Evolutionary conservation across 1,140 invertebrate genomes (phyloP), one percentile per base, ranked within the genome.

Genomic region (Drosophila tristis): DNA sequence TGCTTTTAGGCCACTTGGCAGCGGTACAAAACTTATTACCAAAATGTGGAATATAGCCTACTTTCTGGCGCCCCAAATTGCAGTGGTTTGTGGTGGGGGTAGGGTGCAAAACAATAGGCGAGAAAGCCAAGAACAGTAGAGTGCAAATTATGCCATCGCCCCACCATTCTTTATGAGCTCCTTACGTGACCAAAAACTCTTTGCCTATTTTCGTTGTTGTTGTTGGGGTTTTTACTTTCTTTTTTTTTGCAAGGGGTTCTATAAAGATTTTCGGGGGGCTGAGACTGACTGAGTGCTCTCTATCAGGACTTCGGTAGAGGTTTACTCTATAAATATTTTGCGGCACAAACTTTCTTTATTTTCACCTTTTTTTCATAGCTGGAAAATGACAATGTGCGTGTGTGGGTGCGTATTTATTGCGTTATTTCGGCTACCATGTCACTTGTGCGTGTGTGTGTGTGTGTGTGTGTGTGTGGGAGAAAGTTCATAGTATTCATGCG

Each of bases 101-200:
- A 50, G 29, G 58, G 49, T 8, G 39, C 6, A 74, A 76, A 84
- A 73, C 73, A 82, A 84, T 66, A 57, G 59, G 56, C 71, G 26
- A 64, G 48, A 26, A 47, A 31, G 47, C n/a, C 31, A 39, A 39
- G 35, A 39, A 39, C 35, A 39, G 35, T 39, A 57, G 49, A 61
- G 45, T 67, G 62, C 81, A 86, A 85, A 78, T 80, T 80, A 85
- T 86, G 81, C 81, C 77, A 86, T 85, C 66, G 73, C 66, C 35
- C 4, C 71, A 4, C 23, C 23, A 54, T 80, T 74, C 81, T 85
- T 82, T 85, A 85, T 78, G 81, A 56, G 81, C 60, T 39, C 35
- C 77, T 85, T 74, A 86, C 81, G 81, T 85, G 81, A 85, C 81
- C 77, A 85, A 76, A 86, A 86, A 85, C 81, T 80, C 81, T 85